Base-by-base conservation (phyloP, 2,113 vertebrate genomes). In the Semicossyphus pulcher region DNA sequence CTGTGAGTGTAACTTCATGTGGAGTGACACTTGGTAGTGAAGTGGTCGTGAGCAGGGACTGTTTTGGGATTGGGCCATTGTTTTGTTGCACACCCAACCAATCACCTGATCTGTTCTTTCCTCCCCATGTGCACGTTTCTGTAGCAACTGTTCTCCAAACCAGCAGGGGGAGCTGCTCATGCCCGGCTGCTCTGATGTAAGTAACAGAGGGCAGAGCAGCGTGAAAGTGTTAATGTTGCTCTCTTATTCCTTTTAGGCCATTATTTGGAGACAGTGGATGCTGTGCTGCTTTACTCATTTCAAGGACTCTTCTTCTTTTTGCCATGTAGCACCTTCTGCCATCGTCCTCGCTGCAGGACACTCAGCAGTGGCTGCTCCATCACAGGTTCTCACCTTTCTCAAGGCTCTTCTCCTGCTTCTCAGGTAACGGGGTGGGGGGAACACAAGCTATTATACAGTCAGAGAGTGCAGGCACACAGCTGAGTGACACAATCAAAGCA, bases 301-400 rank as follows among this genome's bases (percentile, higher is more conserved):
- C 90, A 93, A 86, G 89, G 83, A 81, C 90, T 94, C 91, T 91
- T 94, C 90, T 94, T 92, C 89, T 95, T 91, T 96, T 95, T 95
- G 92, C 92, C 92, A 89, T 86, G 76, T 93, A 99, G 96, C 94
- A 96, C 91, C 95, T 98, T 78, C 93, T 96, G 87, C 95, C 96
- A 2, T 95, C 95, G 15, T 93, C 95, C 84, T 95, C 95, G 57
- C 95, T 92, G 78, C 96, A 96, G 91, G 95, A 98, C 23, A 95
- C 95, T 63, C 97, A 96, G 93, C 95, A 96, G 88, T 98, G 97
- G 97, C 95, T 98, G 41, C 94, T 95, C 72, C 95, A 89, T 41
- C 95, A 98, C 88, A 91, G 96, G 78, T 98, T 99, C 94, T 95
- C 95, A 3, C 94, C 96, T 78, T 97, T 96, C 92, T 97, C 95